Evolutionary conservation across 2,888 invertebrate genomes (phyloP).

Genomic region (Morpho helenor): DNA sequence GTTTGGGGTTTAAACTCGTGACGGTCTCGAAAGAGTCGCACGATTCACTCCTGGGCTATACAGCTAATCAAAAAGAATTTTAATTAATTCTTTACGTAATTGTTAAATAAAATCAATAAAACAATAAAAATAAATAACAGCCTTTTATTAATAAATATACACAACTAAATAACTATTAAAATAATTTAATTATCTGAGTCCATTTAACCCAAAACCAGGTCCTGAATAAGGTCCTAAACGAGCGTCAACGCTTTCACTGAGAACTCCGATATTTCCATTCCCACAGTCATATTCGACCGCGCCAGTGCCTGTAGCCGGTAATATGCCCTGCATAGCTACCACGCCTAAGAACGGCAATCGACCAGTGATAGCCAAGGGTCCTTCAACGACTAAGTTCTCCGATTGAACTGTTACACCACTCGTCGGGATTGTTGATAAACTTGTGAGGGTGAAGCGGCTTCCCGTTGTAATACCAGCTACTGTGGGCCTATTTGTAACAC

Average conservation of each 20-base stretch:
- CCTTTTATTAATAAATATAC: no score
- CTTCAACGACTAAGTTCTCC: slow-evolving; percentile 40
- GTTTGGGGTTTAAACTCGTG: no score
- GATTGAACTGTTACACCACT: slow-evolving; percentile 38
- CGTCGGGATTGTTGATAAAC: slow-evolving; percentile 29
- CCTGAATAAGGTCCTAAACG: slow-evolving; percentile 11
- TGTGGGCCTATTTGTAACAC: neutral
- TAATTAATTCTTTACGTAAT: no score
- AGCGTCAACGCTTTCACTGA: slow-evolving; percentile 22
- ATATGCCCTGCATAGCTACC: slow-evolving; percentile 31
- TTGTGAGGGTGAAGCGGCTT: slow-evolving; percentile 31
- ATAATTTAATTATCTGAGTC: no score
- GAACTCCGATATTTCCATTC: slow-evolving; percentile 29
- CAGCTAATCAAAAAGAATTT: no score
- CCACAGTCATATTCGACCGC: slow-evolving; percentile 34
- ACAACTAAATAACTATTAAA: no score
- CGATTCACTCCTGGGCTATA: no score
- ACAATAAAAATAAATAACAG: no score
- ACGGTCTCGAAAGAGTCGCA: no score
- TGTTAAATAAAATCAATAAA: no score
- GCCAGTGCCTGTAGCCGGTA: slow-evolving; percentile 31
- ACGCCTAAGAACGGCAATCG: slow-evolving; percentile 37
- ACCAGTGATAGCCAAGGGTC: slow-evolving; percentile 37
- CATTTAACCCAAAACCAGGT: no score
- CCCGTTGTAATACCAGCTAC: slow-evolving; percentile 19